Evolutionary conservation across 1,140 invertebrate species (phyloP).

Genomic region (Brachionus plicatilis): DNA sequence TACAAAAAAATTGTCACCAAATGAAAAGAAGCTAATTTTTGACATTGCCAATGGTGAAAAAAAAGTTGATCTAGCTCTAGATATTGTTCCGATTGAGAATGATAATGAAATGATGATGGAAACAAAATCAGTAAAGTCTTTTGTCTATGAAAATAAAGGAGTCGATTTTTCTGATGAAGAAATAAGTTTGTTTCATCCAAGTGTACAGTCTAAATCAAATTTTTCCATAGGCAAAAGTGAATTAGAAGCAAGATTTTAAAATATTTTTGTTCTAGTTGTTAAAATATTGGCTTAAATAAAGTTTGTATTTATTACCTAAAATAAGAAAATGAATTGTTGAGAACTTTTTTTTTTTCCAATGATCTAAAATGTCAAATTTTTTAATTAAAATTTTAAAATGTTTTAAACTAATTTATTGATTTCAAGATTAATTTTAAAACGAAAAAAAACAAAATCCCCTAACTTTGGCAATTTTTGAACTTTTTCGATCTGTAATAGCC

Average conservation of each 20-base stretch:
- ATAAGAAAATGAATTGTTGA: no score
- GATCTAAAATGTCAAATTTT: no score
- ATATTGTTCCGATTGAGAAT: not conserved
- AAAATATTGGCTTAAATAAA: not conserved
- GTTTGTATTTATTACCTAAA: no score
- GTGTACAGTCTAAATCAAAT: not conserved
- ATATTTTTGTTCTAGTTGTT: not conserved
- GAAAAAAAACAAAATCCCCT: no score
- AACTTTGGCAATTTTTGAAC: no score
- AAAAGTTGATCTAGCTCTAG: not conserved
- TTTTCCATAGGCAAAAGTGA: not conserved
- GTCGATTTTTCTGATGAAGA: not conserved
- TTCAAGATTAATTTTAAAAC: no score
- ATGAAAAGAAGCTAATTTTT: constrained; percentile 14
- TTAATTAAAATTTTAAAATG: no score
- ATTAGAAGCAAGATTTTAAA: not conserved
- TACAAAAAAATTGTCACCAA: constrained; percentile 14
- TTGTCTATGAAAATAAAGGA: not conserved
- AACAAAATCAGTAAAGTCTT: not conserved
- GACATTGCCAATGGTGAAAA: constrained; percentile 26
- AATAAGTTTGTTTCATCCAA: not conserved
- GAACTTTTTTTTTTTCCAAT: no score
- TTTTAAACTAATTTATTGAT: no score
- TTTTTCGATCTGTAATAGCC: no score
- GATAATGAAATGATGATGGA: not conserved